A percentile compares a stretch with the other conserved stretches of the same genome.
phyloP scores from a whole-genome alignment of 2,113 vertebrate genomes.

The Clarias macrocephalus region DNA sequence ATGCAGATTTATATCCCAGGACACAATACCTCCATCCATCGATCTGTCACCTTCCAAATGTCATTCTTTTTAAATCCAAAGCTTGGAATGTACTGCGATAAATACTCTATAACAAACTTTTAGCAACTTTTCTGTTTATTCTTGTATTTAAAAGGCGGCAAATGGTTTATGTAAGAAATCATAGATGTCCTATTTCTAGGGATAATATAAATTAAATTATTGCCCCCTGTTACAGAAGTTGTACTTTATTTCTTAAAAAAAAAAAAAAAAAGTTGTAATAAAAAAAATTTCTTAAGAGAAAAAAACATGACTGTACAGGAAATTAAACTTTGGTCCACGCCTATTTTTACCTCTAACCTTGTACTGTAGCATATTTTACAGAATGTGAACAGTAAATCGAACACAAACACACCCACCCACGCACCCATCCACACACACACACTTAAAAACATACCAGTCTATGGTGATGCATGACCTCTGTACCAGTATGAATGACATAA shows the following conservation, averaged over 20 bases:
- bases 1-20: slow-evolving; percentile 7
- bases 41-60: not conserved
- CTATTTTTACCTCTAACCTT: slow-evolving; percentile 32
- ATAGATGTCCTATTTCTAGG: slow-evolving; percentile 61
- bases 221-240: slow-evolving; percentile 75
- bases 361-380: not conserved
- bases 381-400: not conserved
- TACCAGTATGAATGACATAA: slow-evolving; percentile 36
- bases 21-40: not conserved
- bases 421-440: not conserved
- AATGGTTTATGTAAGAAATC: slow-evolving; percentile 45
- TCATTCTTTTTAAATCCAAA: slow-evolving; percentile 53
- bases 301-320: slow-evolving; percentile 54
- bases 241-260: slow-evolving; percentile 63
- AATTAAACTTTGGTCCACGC: slow-evolving; percentile 31
- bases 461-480: not conserved
- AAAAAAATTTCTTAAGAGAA: slow-evolving; percentile 48
- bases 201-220: slow-evolving; percentile 78
- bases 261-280: slow-evolving; percentile 48
- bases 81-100: slow-evolving; percentile 63
- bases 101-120: slow-evolving; percentile 64
- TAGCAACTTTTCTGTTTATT: slow-evolving; percentile 59
- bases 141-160: slow-evolving; percentile 52
- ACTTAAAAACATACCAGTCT: not conserved
- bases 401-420: slow-evolving; percentile 2